Conservation (phyloP, 2,888 invertebrate genomes). For the Morinoia aosen region DNA sequence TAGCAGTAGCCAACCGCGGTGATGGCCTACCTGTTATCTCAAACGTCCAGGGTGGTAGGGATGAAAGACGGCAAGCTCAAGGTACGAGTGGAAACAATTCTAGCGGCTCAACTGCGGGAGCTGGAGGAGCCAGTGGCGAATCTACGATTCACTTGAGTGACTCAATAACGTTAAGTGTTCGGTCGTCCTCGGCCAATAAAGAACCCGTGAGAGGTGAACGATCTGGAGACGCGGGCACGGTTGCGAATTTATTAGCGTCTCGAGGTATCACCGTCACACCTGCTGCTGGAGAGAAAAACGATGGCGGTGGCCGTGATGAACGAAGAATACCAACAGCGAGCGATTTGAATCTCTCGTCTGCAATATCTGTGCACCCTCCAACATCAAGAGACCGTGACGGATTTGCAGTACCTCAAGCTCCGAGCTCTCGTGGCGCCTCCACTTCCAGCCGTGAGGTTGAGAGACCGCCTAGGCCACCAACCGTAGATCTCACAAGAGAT, state of each 20-base stretch:
- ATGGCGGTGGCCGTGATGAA: constrained; percentile 60
- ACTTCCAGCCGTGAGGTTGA: constrained; percentile 71
- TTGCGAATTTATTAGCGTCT: constrained; percentile 83
- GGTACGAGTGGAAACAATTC: constrained; percentile 67
- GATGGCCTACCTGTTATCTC: constrained; percentile 80
- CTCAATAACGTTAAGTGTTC: constrained; percentile 79
- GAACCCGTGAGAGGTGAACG: constrained; percentile 59
- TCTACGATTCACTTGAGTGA: constrained; percentile 80
- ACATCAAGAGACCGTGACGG: constrained; percentile 67
- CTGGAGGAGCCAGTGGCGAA: constrained; percentile 70
- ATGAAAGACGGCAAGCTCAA: constrained; percentile 35
- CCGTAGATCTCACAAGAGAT: constrained; percentile 71
- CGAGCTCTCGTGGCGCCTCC: constrained; percentile 68
- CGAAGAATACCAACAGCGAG: constrained; percentile 64
- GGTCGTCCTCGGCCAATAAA: constrained; percentile 56
- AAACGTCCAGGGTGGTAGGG: constrained; percentile 78
- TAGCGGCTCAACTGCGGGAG: constrained; percentile 62
- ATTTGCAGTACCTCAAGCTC: constrained; percentile 68
- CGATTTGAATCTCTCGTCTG: constrained; percentile 66
- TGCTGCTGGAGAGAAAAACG: constrained; percentile 71
- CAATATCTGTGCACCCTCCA: constrained; percentile 67
- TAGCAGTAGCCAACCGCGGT: constrained; percentile 82
- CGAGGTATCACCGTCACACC: constrained; percentile 84
- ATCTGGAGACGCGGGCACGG: constrained; percentile 78
- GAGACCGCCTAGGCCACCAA: constrained; percentile 73